Evolutionary conservation across 92 coral and sea anemone genomes (phyloP), one percentile per base, ranked within the genome.

Genomic region (Phenganax marumi): DNA sequence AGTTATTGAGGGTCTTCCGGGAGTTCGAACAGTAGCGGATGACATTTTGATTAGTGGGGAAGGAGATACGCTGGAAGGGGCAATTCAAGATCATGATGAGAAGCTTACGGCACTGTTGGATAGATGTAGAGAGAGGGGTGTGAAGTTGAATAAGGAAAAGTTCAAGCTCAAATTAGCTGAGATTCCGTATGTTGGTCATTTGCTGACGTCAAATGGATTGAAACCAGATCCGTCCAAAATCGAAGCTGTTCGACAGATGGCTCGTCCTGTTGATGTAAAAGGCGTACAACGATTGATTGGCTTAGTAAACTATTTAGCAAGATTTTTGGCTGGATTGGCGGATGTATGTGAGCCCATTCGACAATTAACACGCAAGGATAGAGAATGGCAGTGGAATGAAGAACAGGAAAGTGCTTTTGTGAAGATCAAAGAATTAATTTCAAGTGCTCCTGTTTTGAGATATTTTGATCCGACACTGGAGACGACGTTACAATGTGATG

Each of bases 241-340:
- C 46, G 51, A 68, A 85, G 88, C 85, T 55, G 85, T 85, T 47
- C 71, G 12, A 21, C 75, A 86, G 57, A 86, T 86, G 89, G 85
- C 76, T 68, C 55, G 62, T 53, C 74, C 83, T 14, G 83, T 58
- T 56, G 39, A 24, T 75, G 68, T 83, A 12, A 50, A 83, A 83
- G 80, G 71, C 56, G 86, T 71, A 25, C 86, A 70, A 66, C 69
- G 86, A 24, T 83, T 64, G 48, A 14, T 84, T 12, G 82, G 87
- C 26, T 84, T 75, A 25, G 87, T 75, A 66, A 84, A 84, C 75
- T 84, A 75, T 50, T 70, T 84, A 54, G 82, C 82, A 54, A 84
- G 55, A 49, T 84, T 84, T 66, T 22, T 84, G 63, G 73, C 81
- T 55, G 82, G 72, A 75, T 49, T 82, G 63, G 70, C 88, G 25